Conservation (phyloP, 2,797 vertebrate species). For the Macroramphosus scolopax region DNA sequence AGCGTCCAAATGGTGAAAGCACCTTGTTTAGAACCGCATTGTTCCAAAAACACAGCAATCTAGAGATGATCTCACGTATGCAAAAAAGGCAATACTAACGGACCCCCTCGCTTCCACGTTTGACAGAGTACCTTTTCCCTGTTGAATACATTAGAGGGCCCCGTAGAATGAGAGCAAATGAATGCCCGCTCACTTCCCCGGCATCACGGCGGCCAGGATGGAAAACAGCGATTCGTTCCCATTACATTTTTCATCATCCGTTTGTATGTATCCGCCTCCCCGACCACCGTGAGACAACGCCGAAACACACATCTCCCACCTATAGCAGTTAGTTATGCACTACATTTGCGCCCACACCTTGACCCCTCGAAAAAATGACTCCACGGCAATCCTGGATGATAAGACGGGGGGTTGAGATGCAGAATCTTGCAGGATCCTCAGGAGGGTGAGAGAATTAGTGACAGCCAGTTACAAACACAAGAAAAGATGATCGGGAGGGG, state of each 20-base stretch:
- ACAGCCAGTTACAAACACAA: slow-evolving; percentile 20
- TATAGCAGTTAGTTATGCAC: slow-evolving; percentile 22
- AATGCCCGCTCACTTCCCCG: slow-evolving; percentile 65
- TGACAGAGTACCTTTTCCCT: slow-evolving; percentile 68
- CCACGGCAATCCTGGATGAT: slow-evolving; percentile 38
- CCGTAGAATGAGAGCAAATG: slow-evolving; percentile 66
- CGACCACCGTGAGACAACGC: slow-evolving; percentile 16
- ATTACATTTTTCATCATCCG: slow-evolving; percentile 67
- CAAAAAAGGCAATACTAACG: slow-evolving; percentile 66
- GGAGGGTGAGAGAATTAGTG: slow-evolving; percentile 9
- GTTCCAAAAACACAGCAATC: slow-evolving; percentile 72
- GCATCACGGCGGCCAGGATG: slow-evolving; percentile 37
- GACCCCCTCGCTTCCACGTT: slow-evolving; percentile 65
- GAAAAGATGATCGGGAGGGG: slow-evolving; percentile 18
- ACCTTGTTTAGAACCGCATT: slow-evolving; percentile 56
- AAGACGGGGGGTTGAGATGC: slow-evolving; percentile 29
- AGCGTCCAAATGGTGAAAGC: slow-evolving; percentile 48
- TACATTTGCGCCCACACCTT: slow-evolving; percentile 34
- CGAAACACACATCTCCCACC: slow-evolving; percentile 24
- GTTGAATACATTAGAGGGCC: slow-evolving; percentile 77
- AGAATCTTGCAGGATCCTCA: slow-evolving; percentile 20
- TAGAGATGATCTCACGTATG: slow-evolving; percentile 67
- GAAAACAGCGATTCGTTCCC: slow-evolving; percentile 61
- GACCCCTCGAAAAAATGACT: slow-evolving; percentile 29
- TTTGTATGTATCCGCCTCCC: slow-evolving; percentile 43